These are phyloP conservation scores for Misgurnus anguillicaudatus DNA, from an alignment of 2,113 vertebrate species.

Conservation along the genomic window DNA sequence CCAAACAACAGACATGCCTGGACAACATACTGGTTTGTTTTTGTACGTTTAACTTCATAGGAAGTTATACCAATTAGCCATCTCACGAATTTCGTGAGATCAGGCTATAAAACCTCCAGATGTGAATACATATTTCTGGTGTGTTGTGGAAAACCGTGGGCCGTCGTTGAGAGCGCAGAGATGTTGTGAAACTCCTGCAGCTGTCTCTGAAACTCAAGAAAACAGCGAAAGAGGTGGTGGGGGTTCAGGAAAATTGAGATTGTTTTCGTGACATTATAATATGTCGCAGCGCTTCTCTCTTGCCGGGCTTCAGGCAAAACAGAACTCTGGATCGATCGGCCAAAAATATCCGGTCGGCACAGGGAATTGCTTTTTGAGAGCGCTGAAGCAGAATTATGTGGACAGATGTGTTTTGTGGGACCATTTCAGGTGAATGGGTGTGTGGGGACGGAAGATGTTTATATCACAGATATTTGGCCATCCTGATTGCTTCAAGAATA, in stretches of 20 bases:
- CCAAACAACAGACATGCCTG: no score
- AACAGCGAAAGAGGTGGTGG: background rate
- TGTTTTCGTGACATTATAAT: conserved; percentile 63
- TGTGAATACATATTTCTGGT: no score
- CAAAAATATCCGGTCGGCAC: conserved; percentile 67
- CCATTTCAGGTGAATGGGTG: conserved; percentile 3
- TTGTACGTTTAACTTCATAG: no score
- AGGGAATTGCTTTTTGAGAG: conserved; percentile 42
- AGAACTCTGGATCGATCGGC: conserved; percentile 66
- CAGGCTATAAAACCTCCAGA: no score
- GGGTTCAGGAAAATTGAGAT: conserved; percentile 57
- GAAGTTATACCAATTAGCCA: no score
- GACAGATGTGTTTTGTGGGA: conserved; percentile 21
- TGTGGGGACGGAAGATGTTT: background rate
- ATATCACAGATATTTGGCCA: background rate
- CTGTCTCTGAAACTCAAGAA: conserved; percentile 42
- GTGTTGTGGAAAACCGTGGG: background rate
- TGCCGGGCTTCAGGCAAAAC: conserved; percentile 52
- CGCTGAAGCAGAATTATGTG: conserved; percentile 33
- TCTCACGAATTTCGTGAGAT: no score
- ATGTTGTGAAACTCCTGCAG: conserved; percentile 10
- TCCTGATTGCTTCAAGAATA: background rate
- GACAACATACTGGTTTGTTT: no score
- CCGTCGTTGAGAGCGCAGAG: background rate
- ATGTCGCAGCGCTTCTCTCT: conserved; percentile 50